Evolutionary conservation across 2,113 vertebrate genomes (phyloP), one percentile per base, ranked within the genome.

Genomic region (Trichechus manatus): DNA sequence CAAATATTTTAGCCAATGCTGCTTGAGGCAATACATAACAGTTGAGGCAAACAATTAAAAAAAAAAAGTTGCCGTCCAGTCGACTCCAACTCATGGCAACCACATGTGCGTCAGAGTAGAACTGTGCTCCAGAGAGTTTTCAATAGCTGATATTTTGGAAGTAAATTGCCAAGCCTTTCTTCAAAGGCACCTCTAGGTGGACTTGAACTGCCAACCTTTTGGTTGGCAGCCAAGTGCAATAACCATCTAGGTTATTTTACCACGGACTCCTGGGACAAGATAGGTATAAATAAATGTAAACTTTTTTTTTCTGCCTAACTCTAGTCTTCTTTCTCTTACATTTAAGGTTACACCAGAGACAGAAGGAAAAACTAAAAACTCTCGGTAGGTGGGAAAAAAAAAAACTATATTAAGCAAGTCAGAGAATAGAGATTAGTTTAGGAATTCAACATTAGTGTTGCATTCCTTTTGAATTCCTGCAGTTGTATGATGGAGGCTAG

Each of bases 361-460:
- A 92, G 25, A 77, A 93, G 88, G 7, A 94, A 74, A 91, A 80
- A 93, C 44, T 50, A 13, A 96, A 84, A 89, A 85, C 56, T 93
- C 27, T 72, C 75, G 9, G n/a, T 82, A 77, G 93, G n/a, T 23
- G n/a, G 20, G 3, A 85, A 89, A 89, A 72, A 70, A 20, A 72
- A 39, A 20, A 36, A 39, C 19, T 74, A 9, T 10, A 19, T 79
- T 59, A 82, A 97, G 53, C 39, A 86, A 88, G 31, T 53, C 22
- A n/a, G 79, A 94, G 64, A 90, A 74, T 33, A n/a, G 79, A 94
- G 59, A 92, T 68, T 36, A 75, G 13, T 53, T 72, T 68, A 80
- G 53, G 89, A 36, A 86, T 33, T 70, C 84, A 68, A 11, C 29
- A 33, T 80, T 63, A 72, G 15, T 36, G 3, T 47, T 61, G 10